phyloP scores from a whole-genome alignment of 2,888 invertebrate species.

The Silvanus unidentatus region DNA sequence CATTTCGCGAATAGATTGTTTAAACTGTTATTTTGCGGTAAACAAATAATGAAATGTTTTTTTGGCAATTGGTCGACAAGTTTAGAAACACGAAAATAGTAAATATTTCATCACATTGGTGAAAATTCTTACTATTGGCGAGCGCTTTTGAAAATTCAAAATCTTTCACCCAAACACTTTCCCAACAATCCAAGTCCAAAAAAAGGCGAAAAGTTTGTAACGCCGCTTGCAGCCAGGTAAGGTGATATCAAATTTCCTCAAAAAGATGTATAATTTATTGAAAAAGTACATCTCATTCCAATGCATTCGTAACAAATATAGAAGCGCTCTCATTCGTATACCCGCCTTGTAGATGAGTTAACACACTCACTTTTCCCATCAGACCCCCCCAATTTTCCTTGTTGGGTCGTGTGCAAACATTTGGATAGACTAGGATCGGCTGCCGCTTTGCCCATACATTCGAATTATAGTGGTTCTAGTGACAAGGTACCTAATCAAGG shows the following conservation, averaged over 20 bases:
- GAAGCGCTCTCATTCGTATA: conserved; percentile 41
- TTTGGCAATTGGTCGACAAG: no score
- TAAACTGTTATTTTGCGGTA: no score
- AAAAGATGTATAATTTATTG: conserved; percentile 44
- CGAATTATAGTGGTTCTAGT: conserved; percentile 57
- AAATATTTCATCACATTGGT: no score
- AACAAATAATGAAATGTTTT: no score
- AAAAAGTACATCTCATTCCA: conserved; percentile 42
- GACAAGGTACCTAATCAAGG: conserved; percentile 44
- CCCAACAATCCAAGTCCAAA: no score
- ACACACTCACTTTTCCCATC: conserved; percentile 6
- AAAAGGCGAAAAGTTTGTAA: no score
- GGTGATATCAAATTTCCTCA: conserved; percentile 40
- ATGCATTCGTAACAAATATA: conserved; percentile 17
- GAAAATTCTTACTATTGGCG: no score
- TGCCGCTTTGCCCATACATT: conserved; percentile 50
- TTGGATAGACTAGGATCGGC: conserved; percentile 55
- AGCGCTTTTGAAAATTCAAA: no score
- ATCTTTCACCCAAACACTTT: no score
- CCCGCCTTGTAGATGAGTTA: neutral
- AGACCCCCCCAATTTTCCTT: conserved; percentile 16
- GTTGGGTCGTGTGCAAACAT: conserved; percentile 57
- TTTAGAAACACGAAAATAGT: no score
- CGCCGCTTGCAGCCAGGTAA: no score
- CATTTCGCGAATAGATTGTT: no score